Percentiles rank a stretch among this genome's conserved stretches.
These are phyloP conservation scores for Rousettus leschenaultii DNA, from an alignment of 2,113 vertebrate species.

Conservation along the genomic window DNA sequence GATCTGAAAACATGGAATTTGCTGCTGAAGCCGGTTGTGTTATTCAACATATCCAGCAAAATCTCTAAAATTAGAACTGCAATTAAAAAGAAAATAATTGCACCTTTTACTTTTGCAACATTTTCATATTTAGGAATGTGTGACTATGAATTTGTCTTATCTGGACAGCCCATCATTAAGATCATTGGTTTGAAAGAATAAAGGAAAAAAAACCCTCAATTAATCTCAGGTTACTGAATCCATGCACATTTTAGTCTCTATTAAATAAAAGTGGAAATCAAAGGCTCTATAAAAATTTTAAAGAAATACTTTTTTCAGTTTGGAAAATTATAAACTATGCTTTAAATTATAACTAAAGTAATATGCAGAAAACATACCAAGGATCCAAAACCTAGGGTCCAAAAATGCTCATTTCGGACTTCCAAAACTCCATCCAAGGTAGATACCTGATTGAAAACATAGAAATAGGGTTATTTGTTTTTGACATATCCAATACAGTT, in stretches of 20 bases:
- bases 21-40: background rate
- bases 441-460: constrained; percentile 87
- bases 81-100: background rate
- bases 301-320: background rate
- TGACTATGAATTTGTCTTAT: background rate
- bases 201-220: background rate
- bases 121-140: background rate
- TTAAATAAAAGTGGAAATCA: constrained; percentile 5
- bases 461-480: background rate
- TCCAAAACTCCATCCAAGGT: constrained; percentile 98
- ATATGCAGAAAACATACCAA: constrained; percentile 86
- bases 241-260: background rate
- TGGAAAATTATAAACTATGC: background rate
- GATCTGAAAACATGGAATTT: background rate
- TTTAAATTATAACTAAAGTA: constrained; percentile 28
- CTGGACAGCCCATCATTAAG: background rate
- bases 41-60: background rate
- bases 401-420: constrained; percentile 98
- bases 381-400: constrained; percentile 96
- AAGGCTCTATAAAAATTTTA: background rate
- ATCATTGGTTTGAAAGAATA: background rate
- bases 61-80: background rate
- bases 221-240: background rate
- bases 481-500: background rate
- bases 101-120: background rate